A percentile compares a stretch with the other conserved stretches of the same genome.
Conservation (phyloP, 2,797 vertebrate species). For the Chrysocyon brachyurus region DNA sequence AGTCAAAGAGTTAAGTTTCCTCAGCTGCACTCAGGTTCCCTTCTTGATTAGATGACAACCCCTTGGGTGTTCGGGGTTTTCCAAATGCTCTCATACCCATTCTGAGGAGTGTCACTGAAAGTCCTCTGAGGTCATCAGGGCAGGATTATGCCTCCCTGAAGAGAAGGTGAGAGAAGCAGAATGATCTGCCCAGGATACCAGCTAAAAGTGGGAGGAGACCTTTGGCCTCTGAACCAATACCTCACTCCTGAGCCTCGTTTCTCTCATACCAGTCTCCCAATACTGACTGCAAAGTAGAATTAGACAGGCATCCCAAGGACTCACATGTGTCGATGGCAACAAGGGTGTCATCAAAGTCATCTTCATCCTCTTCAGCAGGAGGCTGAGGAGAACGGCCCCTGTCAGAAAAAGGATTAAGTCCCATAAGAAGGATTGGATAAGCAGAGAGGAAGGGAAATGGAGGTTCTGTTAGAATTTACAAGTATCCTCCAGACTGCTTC, state of each 20-base stretch:
- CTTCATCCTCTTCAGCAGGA: conserved; percentile 96
- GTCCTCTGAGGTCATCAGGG: not conserved
- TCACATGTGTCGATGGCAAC: conserved; percentile 97
- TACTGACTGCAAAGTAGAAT: not conserved
- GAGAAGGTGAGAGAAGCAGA: not conserved
- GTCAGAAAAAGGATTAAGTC: conserved; percentile 45
- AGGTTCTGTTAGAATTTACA: not conserved
- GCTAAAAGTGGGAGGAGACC: not conserved
- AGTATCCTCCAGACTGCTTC: not conserved
- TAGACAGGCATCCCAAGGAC: conserved; percentile 75
- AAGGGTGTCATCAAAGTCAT: conserved; percentile 94
- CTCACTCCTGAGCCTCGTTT: not conserved
- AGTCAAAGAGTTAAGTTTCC: conserved; percentile 63
- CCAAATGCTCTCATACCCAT: not conserved
- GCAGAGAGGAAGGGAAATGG: not conserved
- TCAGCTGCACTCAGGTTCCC: conserved; percentile 52
- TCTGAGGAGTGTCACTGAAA: not conserved
- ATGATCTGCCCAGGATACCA: not conserved
- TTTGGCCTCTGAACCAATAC: not conserved
- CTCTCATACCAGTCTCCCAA: not conserved
- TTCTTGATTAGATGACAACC: conserved; percentile 42
- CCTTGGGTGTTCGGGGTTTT: not conserved
- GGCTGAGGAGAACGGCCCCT: conserved; percentile 96
- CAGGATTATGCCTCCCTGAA: not conserved
- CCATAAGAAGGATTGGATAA: not conserved